Base-by-base conservation (phyloP, 2,888 invertebrate species). In the Spatulosminthurus flaviceps region DNA sequence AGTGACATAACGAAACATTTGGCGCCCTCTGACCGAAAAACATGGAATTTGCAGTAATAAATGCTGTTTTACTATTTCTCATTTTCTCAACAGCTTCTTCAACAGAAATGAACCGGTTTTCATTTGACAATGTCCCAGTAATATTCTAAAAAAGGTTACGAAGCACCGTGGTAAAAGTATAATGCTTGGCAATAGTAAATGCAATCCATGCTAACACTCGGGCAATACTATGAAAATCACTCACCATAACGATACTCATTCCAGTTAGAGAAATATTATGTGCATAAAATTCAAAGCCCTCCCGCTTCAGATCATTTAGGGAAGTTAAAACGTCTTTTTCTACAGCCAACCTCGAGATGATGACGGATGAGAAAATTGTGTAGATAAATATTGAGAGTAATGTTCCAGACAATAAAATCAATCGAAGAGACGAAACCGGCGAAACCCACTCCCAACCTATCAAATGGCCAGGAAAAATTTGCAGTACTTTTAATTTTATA, bases 261-360 rank as follows among this genome's bases (percentile, higher is more conserved):
- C 60, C 29, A 19, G 21, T 21, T 22, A 61, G 9, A 4, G 60
- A 11, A 4, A 7, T 7, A 0, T 60, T n/a, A 19, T 22, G 19
- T 22, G 60, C 61, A 28, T 43, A 29, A 2, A 73, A 7, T 24
- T 13, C 21, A n/a, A 70, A 77, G 2, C 77, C 77, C 5, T 28
- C 11, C 21, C 28, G 26, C 4, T 51, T 0, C 7, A 77, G 51
- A 28, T 77, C 77, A 7, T n/a, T 0, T 11, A 60, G 2, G 2
- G 21, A 4, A 0, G 19, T 19, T 21, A 77, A 77, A 5, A 51
- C 4, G 19, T 69, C 29, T 19, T 19, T 21, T 22, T 77, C 29
- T 22, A 67, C 70, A 11, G 77, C 43, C 22, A 77, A 70, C 16
- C 22, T 43, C 0, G 77, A 34, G n/a, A 70, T 29, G 13, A 77